Conservation (phyloP, 1,140 invertebrate species). For the Kradibia gibbosae region DNA sequence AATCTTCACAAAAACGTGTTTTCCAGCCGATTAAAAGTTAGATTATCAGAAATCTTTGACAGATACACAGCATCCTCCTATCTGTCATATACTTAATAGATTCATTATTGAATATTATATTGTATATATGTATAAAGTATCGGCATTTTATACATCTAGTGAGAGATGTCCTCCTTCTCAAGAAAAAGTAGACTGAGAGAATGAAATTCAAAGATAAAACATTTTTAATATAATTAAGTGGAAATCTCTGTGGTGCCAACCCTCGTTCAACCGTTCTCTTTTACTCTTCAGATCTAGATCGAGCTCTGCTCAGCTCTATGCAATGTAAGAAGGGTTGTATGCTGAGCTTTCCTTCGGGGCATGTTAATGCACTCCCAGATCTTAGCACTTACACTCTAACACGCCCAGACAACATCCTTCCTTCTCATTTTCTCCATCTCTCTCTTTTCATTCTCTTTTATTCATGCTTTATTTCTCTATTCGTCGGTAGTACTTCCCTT, state of each 20-base stretch:
- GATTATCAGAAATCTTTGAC: constrained; percentile 27
- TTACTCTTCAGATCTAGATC: constrained; percentile 6
- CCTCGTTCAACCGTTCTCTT: background rate
- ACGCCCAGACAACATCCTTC: constrained; percentile 59
- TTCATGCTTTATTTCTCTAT: constrained; percentile 54
- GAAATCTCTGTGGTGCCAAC: constrained; percentile 66
- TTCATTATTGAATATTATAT: constrained; percentile 13
- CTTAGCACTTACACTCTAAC: constrained; percentile 74
- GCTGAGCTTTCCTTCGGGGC: constrained; percentile 69
- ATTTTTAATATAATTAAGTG: constrained; percentile 74
- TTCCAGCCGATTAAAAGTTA: constrained; percentile 30
- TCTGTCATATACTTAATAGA: constrained; percentile 19
- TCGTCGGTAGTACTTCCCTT: background rate
- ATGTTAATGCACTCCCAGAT: constrained; percentile 74
- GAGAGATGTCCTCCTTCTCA: constrained; percentile 39
- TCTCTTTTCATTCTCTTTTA: constrained; percentile 47
- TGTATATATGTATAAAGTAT: constrained; percentile 16
- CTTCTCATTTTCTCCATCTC: constrained; percentile 45
- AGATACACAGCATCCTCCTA: background rate
- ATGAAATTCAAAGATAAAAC: constrained; percentile 64
- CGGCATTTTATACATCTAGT: background rate
- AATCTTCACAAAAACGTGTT: background rate
- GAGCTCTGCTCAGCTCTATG: constrained; percentile 44
- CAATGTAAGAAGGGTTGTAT: constrained; percentile 74
- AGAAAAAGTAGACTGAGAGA: constrained; percentile 16